Evolutionary conservation across 1,140 invertebrate species (phyloP), one percentile per base, ranked within the genome.

Genomic region (Choristoneura fumiferana): DNA sequence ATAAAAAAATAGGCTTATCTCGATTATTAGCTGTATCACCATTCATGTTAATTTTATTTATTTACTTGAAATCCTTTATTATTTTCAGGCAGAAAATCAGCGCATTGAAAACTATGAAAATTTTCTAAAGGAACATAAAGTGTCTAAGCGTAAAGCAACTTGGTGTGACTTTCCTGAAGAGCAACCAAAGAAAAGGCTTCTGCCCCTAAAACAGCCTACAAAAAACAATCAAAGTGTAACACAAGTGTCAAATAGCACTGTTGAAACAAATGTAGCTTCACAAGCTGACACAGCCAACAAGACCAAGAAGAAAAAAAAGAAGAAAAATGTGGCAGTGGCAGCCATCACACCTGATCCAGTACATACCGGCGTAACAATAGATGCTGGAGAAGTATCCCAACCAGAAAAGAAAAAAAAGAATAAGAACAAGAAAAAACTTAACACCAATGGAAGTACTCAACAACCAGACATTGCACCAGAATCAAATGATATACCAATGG

Each of bases 161-260:
- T 92, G 91, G 91, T 91, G 90, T 71, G 89, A 91, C 58, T 91
- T 92, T 85, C 79, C 76, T 53, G 81, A 85, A 73, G 38, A 62
- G 58, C 59, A 66, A 58, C 49, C 35, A 54, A 38, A 40, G 55
- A 71, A 63, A 66, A 45, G 54, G 63, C 59, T 39, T 54, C 49
- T 52, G 15, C n/a, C 17, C 15, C 8, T 15, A 57, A 58, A 68
- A 62, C 29, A 49, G 43, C n/a, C 43, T 8, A 10, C 17, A 38
- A 36, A 58, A 6, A 37, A 35, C n/a, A n/a, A n/a, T n/a, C 15
- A 38, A 49, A 35, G 17, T 6, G 39, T 18, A 17, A 35, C 13
- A 45, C 38, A 64, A 15, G 8, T 60, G 54, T 58, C 58, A 71
- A 60, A 63, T 69, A 78, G 62, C 65, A 77, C 65, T 60, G 69